A percentile compares a stretch with the other conserved stretches of the same genome.
phyloP scores from a whole-genome alignment of 2,888 invertebrate species.

The Drosophila affinis region DNA sequence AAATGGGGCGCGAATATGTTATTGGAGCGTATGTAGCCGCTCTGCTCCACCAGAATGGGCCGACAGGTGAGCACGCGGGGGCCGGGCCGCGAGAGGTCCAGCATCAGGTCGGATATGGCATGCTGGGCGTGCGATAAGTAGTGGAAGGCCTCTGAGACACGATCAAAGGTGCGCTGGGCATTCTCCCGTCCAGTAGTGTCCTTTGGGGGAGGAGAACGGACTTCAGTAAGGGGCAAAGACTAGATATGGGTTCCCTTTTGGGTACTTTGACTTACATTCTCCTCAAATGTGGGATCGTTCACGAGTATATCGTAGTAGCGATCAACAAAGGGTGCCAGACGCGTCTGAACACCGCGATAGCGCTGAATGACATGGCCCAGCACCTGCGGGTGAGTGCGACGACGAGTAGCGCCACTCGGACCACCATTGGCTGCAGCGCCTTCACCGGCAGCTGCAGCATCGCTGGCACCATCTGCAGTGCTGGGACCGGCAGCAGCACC shows the following conservation, averaged over 20 bases:
- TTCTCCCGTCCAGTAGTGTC: slow-evolving; percentile 84
- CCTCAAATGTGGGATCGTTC: slow-evolving; percentile 86
- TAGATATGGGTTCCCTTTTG: not conserved
- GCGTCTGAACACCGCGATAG: slow-evolving; percentile 82
- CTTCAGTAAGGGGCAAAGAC: slow-evolving; percentile 20
- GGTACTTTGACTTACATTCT: slow-evolving; percentile 66
- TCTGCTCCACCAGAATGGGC: slow-evolving; percentile 89
- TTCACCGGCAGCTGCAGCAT: slow-evolving; percentile 22
- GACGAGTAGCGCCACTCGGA: slow-evolving; percentile 57
- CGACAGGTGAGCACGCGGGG: slow-evolving; percentile 89
- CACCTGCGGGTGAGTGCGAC: slow-evolving; percentile 82
- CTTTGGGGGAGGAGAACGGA: slow-evolving; percentile 39
- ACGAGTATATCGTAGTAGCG: slow-evolving; percentile 87
- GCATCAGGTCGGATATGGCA: slow-evolving; percentile 92
- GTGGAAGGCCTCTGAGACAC: slow-evolving; percentile 92
- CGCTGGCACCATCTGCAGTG: slow-evolving; percentile 4
- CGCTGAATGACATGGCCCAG: slow-evolving; percentile 82
- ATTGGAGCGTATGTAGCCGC: slow-evolving; percentile 84
- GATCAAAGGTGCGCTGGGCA: slow-evolving; percentile 88
- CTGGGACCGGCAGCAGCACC: not conserved
- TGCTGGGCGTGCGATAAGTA: slow-evolving; percentile 95
- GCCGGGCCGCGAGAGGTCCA: slow-evolving; percentile 88
- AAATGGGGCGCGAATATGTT: slow-evolving; percentile 73
- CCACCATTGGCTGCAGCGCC: slow-evolving; percentile 27
- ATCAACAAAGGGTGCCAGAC: slow-evolving; percentile 88